These are phyloP conservation scores for Cancer borealis DNA, from an alignment of 2,888 invertebrate species.

Conservation along the genomic window DNA sequence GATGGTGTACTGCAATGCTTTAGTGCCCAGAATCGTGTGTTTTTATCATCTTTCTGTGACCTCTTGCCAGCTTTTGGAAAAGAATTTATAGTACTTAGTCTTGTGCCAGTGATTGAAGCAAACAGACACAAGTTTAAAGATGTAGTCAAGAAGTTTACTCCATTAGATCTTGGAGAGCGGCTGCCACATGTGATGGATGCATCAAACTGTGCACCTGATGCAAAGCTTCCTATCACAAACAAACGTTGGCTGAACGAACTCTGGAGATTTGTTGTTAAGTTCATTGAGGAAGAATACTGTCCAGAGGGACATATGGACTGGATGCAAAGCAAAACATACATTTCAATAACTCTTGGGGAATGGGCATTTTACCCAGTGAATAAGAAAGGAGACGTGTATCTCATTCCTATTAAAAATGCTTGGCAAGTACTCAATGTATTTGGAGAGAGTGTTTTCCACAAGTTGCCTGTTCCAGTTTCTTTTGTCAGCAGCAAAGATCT, in stretches of 20 bases:
- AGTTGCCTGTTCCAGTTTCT: conserved; percentile 45
- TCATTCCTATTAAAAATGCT: conserved; percentile 49
- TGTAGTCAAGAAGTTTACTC: conserved; percentile 48
- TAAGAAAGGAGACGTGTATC: neutral
- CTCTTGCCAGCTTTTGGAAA: conserved; percentile 50
- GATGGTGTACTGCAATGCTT: conserved; percentile 42
- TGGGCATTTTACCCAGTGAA: conserved; percentile 59
- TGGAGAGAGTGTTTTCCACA: neutral
- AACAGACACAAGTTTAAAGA: neutral
- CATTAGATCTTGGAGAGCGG: conserved; percentile 36
- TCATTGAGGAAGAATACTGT: neutral
- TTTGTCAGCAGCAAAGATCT: neutral
- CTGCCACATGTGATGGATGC: conserved; percentile 1
- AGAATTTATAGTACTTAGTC: conserved; percentile 17
- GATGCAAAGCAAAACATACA: neutral
- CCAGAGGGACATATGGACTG: neutral
- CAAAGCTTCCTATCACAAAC: neutral
- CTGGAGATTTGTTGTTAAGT: conserved; percentile 44
- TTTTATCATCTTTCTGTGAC: conserved; percentile 42
- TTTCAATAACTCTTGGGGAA: conserved; percentile 30
- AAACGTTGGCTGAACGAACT: conserved; percentile 15
- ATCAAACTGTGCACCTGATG: neutral
- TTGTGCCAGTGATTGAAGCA: neutral
- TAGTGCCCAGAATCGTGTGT: conserved; percentile 45
- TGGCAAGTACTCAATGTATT: neutral